These are phyloP conservation scores for Stigmatopora argus DNA, from an alignment of 2,113 vertebrate genomes.

Conservation along the genomic window DNA sequence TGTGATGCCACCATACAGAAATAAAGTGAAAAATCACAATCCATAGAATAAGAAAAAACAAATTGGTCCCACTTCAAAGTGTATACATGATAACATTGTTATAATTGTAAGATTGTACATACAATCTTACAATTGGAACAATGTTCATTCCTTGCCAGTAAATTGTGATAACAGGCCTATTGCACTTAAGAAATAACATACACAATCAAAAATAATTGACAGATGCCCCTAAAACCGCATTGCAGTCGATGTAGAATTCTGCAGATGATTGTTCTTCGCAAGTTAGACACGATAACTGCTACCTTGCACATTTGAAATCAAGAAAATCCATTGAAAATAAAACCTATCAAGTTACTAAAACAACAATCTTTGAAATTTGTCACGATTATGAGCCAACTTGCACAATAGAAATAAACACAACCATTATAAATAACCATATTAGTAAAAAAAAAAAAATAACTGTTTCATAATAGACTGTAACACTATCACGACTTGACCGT, in stretches of 20 bases:
- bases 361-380: not conserved
- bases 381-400: not conserved
- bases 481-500: not conserved
- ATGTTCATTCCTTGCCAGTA: not conserved
- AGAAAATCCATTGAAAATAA: no score
- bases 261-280: not conserved
- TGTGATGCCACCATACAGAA: not conserved
- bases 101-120: no score
- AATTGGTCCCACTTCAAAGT: no score
- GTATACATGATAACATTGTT: no score
- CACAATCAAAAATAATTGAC: not conserved
- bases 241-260: not conserved
- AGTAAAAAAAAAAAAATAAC: not conserved
- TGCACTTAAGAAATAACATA: not conserved
- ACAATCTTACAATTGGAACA: not conserved
- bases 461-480: not conserved
- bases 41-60: not conserved
- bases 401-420: not conserved
- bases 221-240: not conserved
- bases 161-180: not conserved
- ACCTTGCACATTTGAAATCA: no score
- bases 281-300: not conserved
- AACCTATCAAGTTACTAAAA: not conserved
- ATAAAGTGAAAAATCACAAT: not conserved
- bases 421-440: not conserved